A percentile compares a stretch with the other conserved stretches of the same genome.
phyloP scores from a whole-genome alignment of 2,113 vertebrate genomes.

The Collichthys lucidus region DNA sequence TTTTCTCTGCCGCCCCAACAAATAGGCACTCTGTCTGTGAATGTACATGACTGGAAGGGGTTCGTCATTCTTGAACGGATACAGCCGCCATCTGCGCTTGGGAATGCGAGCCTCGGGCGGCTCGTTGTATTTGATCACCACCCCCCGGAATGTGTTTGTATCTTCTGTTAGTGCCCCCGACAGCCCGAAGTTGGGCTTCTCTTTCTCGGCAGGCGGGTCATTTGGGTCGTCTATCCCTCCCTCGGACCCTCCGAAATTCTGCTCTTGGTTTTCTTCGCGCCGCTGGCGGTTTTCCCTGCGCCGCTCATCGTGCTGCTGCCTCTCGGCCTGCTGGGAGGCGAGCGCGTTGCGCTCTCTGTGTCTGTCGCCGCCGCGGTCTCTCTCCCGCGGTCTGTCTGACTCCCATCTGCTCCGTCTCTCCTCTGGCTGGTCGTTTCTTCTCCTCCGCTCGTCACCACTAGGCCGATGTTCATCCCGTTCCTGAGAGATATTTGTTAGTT shows the following conservation, averaged over 20 bases:
- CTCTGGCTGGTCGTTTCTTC: conserved; percentile 84
- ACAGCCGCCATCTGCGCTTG: conserved; percentile 95
- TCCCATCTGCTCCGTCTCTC: conserved; percentile 83
- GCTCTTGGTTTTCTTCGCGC: conserved; percentile 78
- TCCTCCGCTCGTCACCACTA: conserved; percentile 82
- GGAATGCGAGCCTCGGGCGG: conserved; percentile 96
- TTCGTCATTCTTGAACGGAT: conserved; percentile 98
- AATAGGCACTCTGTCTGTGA: conserved; percentile 96
- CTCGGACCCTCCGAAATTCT: conserved; percentile 68
- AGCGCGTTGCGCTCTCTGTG: conserved; percentile 81
- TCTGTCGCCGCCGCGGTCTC: conserved; percentile 73
- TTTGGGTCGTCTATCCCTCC: conserved; percentile 55
- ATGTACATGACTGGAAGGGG: conserved; percentile 98
- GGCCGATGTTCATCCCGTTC: conserved; percentile 88
- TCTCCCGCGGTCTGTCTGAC: conserved; percentile 83
- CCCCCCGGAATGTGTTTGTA: conserved; percentile 95
- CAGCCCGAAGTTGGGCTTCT: conserved; percentile 95
- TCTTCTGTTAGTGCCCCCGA: conserved; percentile 96
- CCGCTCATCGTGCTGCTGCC: conserved; percentile 87
- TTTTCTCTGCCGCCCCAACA: conserved; percentile 92
- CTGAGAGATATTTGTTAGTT: conserved; percentile 69
- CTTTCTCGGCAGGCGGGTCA: conserved; percentile 80
- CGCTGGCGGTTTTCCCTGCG: conserved; percentile 88
- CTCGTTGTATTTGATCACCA: conserved; percentile 98
- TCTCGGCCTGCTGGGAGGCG: conserved; percentile 87